A percentile compares a stretch with the other conserved stretches of the same genome.
Evolutionary conservation across 2,113 vertebrate genomes (phyloP).

Genomic region (Dasyurus viverrinus): DNA sequence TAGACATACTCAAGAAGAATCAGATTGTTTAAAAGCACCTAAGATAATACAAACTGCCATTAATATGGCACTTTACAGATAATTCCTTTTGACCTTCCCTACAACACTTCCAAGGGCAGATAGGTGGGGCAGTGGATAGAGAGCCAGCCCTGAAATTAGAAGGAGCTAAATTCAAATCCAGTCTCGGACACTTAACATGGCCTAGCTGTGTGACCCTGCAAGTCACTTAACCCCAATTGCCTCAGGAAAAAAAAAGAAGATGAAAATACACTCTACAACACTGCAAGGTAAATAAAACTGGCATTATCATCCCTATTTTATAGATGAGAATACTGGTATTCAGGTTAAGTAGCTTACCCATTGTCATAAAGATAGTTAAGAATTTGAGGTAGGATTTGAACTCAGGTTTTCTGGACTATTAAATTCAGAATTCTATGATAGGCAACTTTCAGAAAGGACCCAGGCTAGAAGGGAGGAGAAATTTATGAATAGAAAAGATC

Average conservation of each 20-base stretch:
- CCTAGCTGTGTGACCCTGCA: too few relatives aligned
- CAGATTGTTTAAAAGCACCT: neutral
- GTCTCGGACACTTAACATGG: too few relatives aligned
- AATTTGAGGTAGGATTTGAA: neutral
- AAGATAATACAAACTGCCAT: neutral
- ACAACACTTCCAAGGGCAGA: neutral
- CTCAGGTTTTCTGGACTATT: neutral
- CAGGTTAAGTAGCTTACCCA: slow-evolving; percentile 3
- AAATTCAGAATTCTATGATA: neutral
- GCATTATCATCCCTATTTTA: slow-evolving; percentile 14
- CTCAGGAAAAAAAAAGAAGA: too few relatives aligned
- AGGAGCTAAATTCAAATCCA: too few relatives aligned
- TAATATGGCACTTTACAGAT: neutral
- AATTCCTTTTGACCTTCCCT: neutral
- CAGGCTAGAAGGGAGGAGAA: neutral
- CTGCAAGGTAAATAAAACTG: neutral
- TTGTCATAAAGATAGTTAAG: neutral
- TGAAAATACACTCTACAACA: neutral
- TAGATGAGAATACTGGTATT: neutral
- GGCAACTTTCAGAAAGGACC: neutral
- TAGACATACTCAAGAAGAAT: neutral
- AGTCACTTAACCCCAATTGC: too few relatives aligned
- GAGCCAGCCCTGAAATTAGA: too few relatives aligned
- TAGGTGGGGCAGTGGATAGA: too few relatives aligned
- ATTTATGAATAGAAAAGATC: neutral